Evolutionary conservation across 2,888 invertebrate genomes (phyloP), one percentile per base, ranked within the genome.

Genomic region (Polietes domitor): DNA sequence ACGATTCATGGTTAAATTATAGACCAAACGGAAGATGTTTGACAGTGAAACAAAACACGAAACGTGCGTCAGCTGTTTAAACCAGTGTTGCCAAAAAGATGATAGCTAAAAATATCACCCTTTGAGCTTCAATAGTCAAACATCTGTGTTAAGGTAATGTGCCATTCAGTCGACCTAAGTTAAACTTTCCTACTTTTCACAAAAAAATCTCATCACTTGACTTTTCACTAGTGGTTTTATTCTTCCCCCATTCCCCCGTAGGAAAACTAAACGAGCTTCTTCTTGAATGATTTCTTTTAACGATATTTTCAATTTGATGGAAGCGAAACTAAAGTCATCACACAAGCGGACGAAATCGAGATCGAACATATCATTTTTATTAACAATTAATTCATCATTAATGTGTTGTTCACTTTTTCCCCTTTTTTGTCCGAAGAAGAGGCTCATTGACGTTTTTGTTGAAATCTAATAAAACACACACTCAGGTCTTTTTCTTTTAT

Each of bases 361-460:
- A n/a, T 70, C 53, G 1, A 58, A 58, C 26, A 26, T 26, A 58
- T 58, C 24, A 58, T 41, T 74, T 77, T 78, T 77, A 74, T 78
- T 41, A 17, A 37, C 63, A 55, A 75, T 82, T 72, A 78, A 76
- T 79, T 82, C 47, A 73, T 73, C 73, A 72, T 82, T 72, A 68
- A 65, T 63, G 55, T 72, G 28, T 53, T 76, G 7, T 73, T 55
- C 55, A 47, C 55, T n/a, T 17, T 65, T 73, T 76, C 10, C 19
- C 47, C 53, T 37, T 24, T 72, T 71, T 21, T 47, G n/a, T 65
- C 19, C 3, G 19, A 5, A 28, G 24, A 68, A 41, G 43, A 43
- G 37, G 41, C 24, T 12, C 24, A 32, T 65, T 41, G 32, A 28
- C 17, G 28, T 32, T 63, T 63, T 7, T 32, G 63, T n/a, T 63